Evolutionary conservation across 1,140 invertebrate genomes (phyloP).

Genomic region (Lordiphosa clarofinis): DNA sequence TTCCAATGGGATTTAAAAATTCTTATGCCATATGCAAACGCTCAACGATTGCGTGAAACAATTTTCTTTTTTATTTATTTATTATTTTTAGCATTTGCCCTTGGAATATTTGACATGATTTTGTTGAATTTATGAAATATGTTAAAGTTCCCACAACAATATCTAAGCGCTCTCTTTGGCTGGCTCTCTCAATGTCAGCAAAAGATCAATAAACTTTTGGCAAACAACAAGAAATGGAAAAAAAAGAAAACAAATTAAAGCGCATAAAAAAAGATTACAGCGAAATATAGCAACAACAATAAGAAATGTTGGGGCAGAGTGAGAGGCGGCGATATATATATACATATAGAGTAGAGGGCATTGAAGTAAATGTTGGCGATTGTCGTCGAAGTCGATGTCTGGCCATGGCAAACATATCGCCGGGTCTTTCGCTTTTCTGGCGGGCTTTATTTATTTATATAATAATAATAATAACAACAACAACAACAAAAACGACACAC

Average conservation of each 20-base stretch:
- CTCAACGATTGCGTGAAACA: constrained; percentile 54
- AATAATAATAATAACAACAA: constrained; percentile 14
- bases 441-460: constrained; percentile 38
- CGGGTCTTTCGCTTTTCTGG: constrained; percentile 4
- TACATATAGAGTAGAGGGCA: constrained; percentile 6
- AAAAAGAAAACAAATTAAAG: constrained; percentile 71
- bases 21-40: constrained; percentile 51
- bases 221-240: constrained; percentile 75
- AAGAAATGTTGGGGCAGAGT: constrained; percentile 9
- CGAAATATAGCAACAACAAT: constrained; percentile 28
- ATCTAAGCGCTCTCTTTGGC: background rate
- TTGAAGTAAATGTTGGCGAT: constrained; percentile 28
- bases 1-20: constrained; percentile 35
- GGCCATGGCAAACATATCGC: constrained; percentile 58
- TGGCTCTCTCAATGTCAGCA: constrained; percentile 37
- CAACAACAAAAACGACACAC: background rate
- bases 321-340: constrained; percentile 8
- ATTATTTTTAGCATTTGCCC: constrained; percentile 61
- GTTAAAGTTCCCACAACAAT: constrained; percentile 8
- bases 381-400: constrained; percentile 49
- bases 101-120: constrained; percentile 71
- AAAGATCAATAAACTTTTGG: constrained; percentile 75
- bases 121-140: constrained; percentile 30
- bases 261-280: constrained; percentile 67
- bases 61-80: constrained; percentile 7